phyloP scores from a whole-genome alignment of 2,113 vertebrate species.

The Hippotragus niger region DNA sequence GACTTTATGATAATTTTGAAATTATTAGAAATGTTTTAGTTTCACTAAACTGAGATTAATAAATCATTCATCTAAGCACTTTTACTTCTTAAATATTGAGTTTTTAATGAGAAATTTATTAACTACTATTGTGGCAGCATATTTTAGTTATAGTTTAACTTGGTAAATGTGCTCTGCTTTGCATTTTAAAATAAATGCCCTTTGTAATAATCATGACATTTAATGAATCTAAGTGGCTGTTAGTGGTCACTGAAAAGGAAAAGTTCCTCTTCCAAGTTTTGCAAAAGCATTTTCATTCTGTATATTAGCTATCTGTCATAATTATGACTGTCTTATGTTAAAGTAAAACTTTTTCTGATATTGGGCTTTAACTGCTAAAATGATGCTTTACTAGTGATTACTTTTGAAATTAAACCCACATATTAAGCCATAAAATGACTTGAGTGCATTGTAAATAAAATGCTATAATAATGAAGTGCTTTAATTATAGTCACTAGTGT shows the following conservation, averaged over 20 bases:
- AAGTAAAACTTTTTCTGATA: constrained; percentile 76
- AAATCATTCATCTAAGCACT: constrained; percentile 25
- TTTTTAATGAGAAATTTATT: constrained; percentile 54
- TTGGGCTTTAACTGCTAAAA: constrained; percentile 75
- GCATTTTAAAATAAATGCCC: constrained; percentile 24
- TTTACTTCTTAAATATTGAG: constrained; percentile 48
- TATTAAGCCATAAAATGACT: constrained; percentile 80
- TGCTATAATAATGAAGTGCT: constrained; percentile 76
- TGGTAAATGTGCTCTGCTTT: constrained; percentile 19
- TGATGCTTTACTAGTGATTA: constrained; percentile 81
- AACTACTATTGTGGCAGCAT: constrained; percentile 35
- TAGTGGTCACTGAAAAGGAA: constrained; percentile 47
- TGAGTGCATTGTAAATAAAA: constrained; percentile 82
- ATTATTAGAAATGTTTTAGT: constrained; percentile 56
- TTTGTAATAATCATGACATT: constrained; percentile 45
- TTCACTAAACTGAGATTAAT: constrained; percentile 42
- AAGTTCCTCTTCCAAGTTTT: constrained; percentile 67
- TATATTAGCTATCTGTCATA: constrained; percentile 71
- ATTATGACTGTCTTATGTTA: constrained; percentile 65
- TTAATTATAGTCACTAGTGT: constrained; percentile 78
- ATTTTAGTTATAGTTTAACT: constrained; percentile 50
- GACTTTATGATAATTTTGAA: constrained; percentile 45
- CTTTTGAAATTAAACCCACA: constrained; percentile 81
- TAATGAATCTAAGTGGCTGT: constrained; percentile 32
- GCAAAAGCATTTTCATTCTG: constrained; percentile 66